A percentile compares a stretch with the other conserved stretches of the same genome.
Conservation (phyloP, 2,797 vertebrate species). For the Vultur gryphus region DNA sequence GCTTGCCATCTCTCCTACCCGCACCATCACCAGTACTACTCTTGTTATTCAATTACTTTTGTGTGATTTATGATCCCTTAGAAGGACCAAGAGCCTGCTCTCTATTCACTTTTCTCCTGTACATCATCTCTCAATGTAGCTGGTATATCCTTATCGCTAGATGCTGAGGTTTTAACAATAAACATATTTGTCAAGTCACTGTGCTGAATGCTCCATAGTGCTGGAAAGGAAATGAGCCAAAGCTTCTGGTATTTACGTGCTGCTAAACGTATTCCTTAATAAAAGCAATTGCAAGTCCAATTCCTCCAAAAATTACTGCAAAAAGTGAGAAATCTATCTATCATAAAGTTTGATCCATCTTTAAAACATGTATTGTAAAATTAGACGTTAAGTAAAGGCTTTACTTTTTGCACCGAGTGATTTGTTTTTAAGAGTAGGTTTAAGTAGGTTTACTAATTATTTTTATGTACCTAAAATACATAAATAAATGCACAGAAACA, state of each 20-base stretch:
- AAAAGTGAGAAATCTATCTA: not conserved
- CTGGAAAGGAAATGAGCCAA: conserved; percentile 28
- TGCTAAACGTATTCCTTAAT: not conserved
- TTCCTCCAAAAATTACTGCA: not conserved
- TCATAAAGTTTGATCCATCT: conserved; percentile 17
- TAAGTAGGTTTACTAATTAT: not conserved
- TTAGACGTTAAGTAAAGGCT: not conserved
- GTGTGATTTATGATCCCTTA: not conserved
- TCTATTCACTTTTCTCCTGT: not conserved
- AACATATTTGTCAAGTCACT: conserved; percentile 67
- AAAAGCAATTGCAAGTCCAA: not conserved
- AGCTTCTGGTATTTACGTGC: conserved; percentile 1
- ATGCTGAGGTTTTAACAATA: conserved; percentile 43
- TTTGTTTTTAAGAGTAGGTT: not conserved
- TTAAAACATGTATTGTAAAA: not conserved
- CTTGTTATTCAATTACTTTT: not conserved
- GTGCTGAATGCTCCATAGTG: conserved; percentile 22
- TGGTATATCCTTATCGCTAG: not conserved
- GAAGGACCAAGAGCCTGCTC: not conserved
- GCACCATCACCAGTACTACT: not conserved
- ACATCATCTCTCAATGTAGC: not conserved
- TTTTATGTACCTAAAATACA: not conserved
- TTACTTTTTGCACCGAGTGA: not conserved
- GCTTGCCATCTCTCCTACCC: not conserved
- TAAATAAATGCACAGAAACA: not conserved